A percentile compares a stretch with the other conserved stretches of the same genome.
These are phyloP conservation scores for Oscheius sp. DNA, from an alignment of 1,140 invertebrate genomes.

Conservation along the genomic window DNA sequence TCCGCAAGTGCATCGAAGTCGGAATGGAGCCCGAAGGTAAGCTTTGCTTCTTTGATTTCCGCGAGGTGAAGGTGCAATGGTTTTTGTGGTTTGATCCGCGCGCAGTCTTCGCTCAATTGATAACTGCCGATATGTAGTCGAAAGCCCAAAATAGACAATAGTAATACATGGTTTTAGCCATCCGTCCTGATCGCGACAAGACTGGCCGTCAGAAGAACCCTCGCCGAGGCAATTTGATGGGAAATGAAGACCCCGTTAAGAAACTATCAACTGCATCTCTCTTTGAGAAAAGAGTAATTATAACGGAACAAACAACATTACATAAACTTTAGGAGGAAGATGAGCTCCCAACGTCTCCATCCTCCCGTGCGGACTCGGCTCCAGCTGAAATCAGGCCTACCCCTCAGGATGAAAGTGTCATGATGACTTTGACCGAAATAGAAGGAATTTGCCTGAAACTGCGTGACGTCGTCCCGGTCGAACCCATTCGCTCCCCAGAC, in stretches of 20 bases:
- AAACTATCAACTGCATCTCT: constrained; percentile 32
- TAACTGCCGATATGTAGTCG: too few relatives aligned
- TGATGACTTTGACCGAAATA: constrained; percentile 49
- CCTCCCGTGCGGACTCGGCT: constrained; percentile 29
- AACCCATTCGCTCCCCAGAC: not conserved
- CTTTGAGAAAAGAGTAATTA: constrained; percentile 10
- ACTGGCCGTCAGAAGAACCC: constrained; percentile 59
- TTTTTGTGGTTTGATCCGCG: not conserved
- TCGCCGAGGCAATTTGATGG: constrained; percentile 36
- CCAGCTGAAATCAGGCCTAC: constrained; percentile 11
- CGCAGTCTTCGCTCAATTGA: too few relatives aligned
- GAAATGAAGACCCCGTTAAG: constrained; percentile 19
- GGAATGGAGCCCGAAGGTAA: constrained; percentile 67
- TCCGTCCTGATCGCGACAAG: constrained; percentile 57
- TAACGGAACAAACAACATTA: not conserved
- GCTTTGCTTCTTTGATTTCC: too few relatives aligned
- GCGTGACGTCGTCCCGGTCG: constrained; percentile 11
- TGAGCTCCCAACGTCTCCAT: constrained; percentile 22
- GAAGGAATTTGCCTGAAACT: constrained; percentile 47
- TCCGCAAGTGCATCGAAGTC: constrained; percentile 66
- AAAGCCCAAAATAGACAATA: too few relatives aligned
- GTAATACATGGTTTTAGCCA: too few relatives aligned
- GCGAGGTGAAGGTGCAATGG: too few relatives aligned
- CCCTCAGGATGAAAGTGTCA: constrained; percentile 28
- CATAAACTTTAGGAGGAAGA: constrained; percentile 15